Evolutionary conservation across 2,888 invertebrate genomes (phyloP).

Genomic region (Catocala fraxini): DNA sequence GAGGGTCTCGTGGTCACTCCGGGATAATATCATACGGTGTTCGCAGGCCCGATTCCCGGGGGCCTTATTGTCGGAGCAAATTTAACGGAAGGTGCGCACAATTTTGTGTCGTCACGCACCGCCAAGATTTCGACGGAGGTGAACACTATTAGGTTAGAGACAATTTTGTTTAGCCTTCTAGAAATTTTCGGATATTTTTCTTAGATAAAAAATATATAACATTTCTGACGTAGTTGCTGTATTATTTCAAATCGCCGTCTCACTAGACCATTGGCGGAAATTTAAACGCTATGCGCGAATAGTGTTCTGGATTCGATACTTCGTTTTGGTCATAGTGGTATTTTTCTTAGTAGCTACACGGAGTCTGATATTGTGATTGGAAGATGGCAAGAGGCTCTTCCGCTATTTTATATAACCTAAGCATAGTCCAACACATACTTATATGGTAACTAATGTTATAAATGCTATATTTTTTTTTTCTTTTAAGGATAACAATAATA

Average conservation of each 20-base stretch:
- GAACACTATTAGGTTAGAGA: constrained; percentile 38
- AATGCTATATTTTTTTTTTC: no score
- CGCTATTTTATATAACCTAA: no score
- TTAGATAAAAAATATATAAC: constrained; percentile 1
- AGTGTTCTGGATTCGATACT: no score
- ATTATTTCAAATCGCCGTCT: constrained; percentile 25
- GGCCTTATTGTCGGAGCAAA: constrained; percentile 70
- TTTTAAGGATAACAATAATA: no score
- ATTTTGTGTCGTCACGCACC: constrained; percentile 49
- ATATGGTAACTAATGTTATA: no score
- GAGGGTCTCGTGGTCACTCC: constrained; percentile 66
- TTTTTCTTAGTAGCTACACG: no score
- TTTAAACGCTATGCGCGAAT: neutral
- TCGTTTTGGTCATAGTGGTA: no score
- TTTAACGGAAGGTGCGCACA: constrained; percentile 69
- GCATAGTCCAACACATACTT: no score
- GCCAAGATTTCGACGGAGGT: constrained; percentile 37
- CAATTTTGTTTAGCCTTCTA: constrained; percentile 37
- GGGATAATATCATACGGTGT: constrained; percentile 63
- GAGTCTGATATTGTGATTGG: no score
- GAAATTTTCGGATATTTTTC: constrained; percentile 15
- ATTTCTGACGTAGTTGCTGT: constrained; percentile 6
- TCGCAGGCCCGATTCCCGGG: constrained; percentile 56
- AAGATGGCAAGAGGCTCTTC: no score
- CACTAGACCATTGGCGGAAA: no score